These are phyloP conservation scores for Bovichtus diacanthus DNA, from an alignment of 2,797 vertebrate species.

Conservation along the genomic window DNA sequence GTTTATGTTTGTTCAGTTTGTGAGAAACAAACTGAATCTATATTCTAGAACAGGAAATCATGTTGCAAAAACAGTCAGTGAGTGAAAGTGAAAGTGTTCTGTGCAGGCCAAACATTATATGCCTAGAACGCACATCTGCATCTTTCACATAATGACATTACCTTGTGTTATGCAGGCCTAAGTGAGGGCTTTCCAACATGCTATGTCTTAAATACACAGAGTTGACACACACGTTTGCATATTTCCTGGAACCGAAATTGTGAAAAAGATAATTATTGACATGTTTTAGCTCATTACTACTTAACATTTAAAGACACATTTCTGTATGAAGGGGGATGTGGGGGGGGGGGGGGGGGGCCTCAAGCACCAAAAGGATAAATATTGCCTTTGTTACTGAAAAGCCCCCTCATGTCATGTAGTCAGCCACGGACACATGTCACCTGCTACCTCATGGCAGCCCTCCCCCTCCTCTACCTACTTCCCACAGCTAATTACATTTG, in stretches of 20 bases:
- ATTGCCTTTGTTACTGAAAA: constrained; percentile 13
- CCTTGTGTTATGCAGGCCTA: background rate
- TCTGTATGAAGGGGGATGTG: background rate
- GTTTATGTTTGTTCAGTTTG: constrained; percentile 1
- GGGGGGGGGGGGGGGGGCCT: no score
- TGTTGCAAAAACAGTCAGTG: background rate
- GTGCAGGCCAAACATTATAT: background rate
- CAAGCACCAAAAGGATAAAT: constrained; percentile 10
- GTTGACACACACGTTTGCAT: background rate
- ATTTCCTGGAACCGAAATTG: background rate
- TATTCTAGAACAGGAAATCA: no score
- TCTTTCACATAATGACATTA: constrained; percentile 31
- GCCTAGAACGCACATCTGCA: background rate
- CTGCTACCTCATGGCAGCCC: constrained; percentile 33
- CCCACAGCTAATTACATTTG: constrained; percentile 75
- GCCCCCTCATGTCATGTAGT: constrained; percentile 23
- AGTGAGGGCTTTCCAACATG: background rate
- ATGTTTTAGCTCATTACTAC: background rate
- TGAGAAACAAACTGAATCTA: background rate
- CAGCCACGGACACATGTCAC: constrained; percentile 44
- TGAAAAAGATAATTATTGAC: background rate
- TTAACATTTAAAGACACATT: background rate
- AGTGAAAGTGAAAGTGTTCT: background rate
- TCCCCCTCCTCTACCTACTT: constrained; percentile 51
- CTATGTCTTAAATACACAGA: constrained; percentile 9